Evolutionary conservation across 30 jellyfish, hydroid and myxozoan species (phyloP), one percentile per base, ranked within the genome.

Genomic region (Hydra vulgaris): DNA sequence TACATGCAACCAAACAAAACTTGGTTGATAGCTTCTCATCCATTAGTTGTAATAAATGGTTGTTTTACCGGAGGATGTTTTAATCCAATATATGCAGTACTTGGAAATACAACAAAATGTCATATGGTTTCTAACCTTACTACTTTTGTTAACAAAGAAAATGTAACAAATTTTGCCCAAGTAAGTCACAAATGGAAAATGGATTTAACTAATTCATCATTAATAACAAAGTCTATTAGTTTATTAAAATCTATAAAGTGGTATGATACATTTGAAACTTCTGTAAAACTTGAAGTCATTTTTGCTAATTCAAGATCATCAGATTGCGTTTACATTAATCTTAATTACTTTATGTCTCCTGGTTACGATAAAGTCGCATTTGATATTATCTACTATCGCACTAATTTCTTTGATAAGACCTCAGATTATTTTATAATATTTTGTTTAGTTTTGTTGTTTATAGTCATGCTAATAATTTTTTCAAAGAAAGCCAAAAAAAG

Each of bases 381-480:
- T 1, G 89, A 90, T 21, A 70, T 86, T 70, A 25, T 73, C 52
- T 85, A 78, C 56, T 72, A 80, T 24, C 86, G 84, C 15, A 79
- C 76, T 8, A 85, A 90, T 56, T 74, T 82, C 86, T 90, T 84
- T 76, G 26, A 77, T 15, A 53, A 79, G 19, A 81, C 76, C 27
- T 71, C 86, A 26, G 97, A 90, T 79, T 81, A 74, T 74, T 90
- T 90, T 85, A 81, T 88, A 40, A 67, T 90, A 52, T 82, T 83
- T 74, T 90, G 97, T 27, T 88, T 84, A 53, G 89, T 90, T 68
- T 74, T 82, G 15, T 78, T 86, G 25, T 88, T 86, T 8, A 66
- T 86, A 22, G 66, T 90, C 53, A 69, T 86, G 21, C 26, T 86
- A 61, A 82, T 81, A 81, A 75, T 69, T 20, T 73, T 81, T 0